A percentile compares a stretch with the other conserved stretches of the same genome.
These are phyloP conservation scores for Chrysoperla carnea DNA, from an alignment of 1,140 invertebrate genomes.

Conservation along the genomic window DNA sequence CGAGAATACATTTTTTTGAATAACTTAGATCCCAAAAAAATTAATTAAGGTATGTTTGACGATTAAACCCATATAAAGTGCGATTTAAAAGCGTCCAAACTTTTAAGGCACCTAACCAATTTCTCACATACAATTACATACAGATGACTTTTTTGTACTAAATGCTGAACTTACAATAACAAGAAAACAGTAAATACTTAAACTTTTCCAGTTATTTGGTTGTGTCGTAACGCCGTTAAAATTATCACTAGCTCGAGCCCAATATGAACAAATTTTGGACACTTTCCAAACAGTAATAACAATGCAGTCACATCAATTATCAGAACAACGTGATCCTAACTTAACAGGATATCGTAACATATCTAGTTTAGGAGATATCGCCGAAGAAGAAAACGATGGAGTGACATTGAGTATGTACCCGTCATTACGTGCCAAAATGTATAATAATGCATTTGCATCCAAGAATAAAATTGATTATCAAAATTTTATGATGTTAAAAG, in stretches of 20 bases:
- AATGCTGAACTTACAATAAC: too few relatives aligned
- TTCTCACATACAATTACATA: too few relatives aligned
- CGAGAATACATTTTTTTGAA: too few relatives aligned
- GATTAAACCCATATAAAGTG: too few relatives aligned
- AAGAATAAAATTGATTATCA: conserved; percentile 3
- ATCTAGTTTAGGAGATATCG: conserved; percentile 16
- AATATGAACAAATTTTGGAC: conserved; percentile 79
- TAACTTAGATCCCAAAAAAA: too few relatives aligned
- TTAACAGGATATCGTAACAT: conserved; percentile 2
- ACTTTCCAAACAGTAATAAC: conserved; percentile 29
- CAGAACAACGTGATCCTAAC: background rate
- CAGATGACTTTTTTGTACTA: too few relatives aligned
- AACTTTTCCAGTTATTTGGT: conserved; percentile 49
- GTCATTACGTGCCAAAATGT: conserved; percentile 30
- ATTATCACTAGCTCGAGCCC: conserved; percentile 63
- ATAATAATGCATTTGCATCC: conserved; percentile 10
- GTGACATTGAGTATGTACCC: conserved; percentile 38
- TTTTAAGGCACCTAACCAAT: too few relatives aligned
- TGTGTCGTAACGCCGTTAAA: conserved; percentile 66
- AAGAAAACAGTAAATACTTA: too few relatives aligned
- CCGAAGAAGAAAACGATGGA: conserved; percentile 26
- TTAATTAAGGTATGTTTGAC: too few relatives aligned
- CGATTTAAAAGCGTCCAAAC: too few relatives aligned
- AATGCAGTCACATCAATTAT: background rate
- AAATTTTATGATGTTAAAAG: conserved; percentile 11